Base-by-base conservation (phyloP, 2,888 invertebrate genomes). In the Malthinus flaveolus region DNA sequence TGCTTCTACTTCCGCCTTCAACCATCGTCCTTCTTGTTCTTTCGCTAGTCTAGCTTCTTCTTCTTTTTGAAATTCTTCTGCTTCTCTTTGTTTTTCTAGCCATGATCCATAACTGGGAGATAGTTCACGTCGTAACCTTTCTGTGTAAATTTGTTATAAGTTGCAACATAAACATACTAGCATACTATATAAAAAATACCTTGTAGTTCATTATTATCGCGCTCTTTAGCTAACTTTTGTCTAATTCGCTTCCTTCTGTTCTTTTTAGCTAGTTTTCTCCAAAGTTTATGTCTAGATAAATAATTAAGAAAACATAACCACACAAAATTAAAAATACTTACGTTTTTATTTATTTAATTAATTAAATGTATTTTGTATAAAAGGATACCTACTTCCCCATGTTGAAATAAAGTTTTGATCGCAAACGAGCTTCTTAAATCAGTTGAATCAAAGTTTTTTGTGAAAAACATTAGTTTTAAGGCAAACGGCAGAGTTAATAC, bases 201-300 rank as follows among this genome's bases (percentile, higher is more conserved):
- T 75, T 74, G 68, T 63, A 73, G 67, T 56, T 75, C 68, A 50
- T 69, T 51, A 61, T 75, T 75, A 72, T 88, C 86, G 64, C 85
- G 82, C 68, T 83, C 74, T 65, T 78, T 80, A 1, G 91, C 92
- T 51, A 75, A 69, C 66, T 75, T 71, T 63, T 82, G 86, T 47
- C 93, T 81, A 59, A 87, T 80, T 55, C 83, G 83, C 75, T 87
- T 86, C 59, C 92, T 83, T 77, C 91, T 84, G 68, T 85, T 80
- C 70, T 85, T 89, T 78, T 91, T 93, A 0, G 84, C 88, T 61
- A 84, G 69, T 78, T 86, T 87, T 67, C 93, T 84, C 90, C 91
- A 91, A 73, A 85, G 82, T 70, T 82, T 83, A 76, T 87, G 87
- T 67, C 85, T 86, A 74, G 65, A 76, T 72, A 65, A 67, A 66